Conservation (phyloP, 1,140 invertebrate species). For the Ylistrum balloti region DNA sequence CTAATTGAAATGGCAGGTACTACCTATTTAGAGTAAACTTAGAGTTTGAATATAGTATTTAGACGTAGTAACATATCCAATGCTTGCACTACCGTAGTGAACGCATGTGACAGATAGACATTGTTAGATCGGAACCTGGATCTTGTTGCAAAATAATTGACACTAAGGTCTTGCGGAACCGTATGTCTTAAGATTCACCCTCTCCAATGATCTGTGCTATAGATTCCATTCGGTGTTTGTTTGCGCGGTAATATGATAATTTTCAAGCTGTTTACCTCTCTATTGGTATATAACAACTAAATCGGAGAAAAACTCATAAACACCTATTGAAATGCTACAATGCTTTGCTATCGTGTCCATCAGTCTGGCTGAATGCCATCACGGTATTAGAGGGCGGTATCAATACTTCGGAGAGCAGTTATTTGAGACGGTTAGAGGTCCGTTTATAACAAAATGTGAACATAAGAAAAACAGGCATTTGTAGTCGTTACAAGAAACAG, state of each 20-base stretch:
- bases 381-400: not conserved
- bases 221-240: not conserved
- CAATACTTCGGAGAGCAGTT: not conserved
- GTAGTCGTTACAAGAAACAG: not conserved
- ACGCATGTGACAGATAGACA: not conserved
- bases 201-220: not conserved
- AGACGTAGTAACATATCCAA: not conserved
- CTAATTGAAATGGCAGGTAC: not conserved
- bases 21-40: not conserved
- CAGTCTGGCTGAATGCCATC: not conserved
- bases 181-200: not conserved
- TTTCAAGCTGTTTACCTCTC: slow-evolving; percentile 33
- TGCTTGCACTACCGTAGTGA: not conserved
- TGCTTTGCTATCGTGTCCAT: slow-evolving; percentile 3
- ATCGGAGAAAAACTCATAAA: slow-evolving; percentile 18
- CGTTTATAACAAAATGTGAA: slow-evolving; percentile 2
- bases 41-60: not conserved
- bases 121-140: not conserved
- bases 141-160: not conserved
- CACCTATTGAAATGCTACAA: not conserved
- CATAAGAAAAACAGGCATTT: not conserved
- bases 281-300: slow-evolving; percentile 29
- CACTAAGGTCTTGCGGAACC: not conserved
- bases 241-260: not conserved
- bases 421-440: not conserved